phyloP scores from a whole-genome alignment of 2,797 vertebrate species.

The Dipus sagitta region DNA sequence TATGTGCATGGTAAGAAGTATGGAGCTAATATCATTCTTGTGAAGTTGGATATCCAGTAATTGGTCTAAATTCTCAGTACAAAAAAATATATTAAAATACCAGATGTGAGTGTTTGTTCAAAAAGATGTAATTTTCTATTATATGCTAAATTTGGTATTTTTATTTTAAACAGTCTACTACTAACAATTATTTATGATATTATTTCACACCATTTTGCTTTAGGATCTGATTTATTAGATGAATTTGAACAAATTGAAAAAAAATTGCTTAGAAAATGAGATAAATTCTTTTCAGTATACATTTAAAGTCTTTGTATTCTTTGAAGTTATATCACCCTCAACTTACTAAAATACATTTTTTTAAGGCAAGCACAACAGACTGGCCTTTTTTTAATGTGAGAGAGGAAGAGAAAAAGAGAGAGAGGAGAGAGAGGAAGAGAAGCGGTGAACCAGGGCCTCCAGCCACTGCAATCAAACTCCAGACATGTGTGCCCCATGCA shows the following conservation, averaged over 20 bases:
- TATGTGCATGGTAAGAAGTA: neutral
- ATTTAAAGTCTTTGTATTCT: neutral
- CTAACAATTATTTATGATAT: neutral
- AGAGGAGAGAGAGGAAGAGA: too few species aligned
- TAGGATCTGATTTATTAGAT: constrained; percentile 30
- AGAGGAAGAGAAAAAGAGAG: too few species aligned
- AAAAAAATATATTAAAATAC: constrained; percentile 6
- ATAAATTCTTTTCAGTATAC: neutral
- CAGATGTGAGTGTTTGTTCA: neutral
- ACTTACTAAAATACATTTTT: neutral
- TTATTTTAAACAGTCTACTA: neutral
- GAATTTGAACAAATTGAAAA: neutral
- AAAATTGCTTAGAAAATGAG: neutral
- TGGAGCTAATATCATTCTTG: too few species aligned
- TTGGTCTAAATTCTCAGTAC: neutral
- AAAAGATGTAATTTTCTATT: neutral
- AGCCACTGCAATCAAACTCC: too few species aligned
- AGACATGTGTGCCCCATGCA: too few species aligned
- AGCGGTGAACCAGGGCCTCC: too few species aligned
- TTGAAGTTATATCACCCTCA: neutral
- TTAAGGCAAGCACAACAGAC: too few species aligned
- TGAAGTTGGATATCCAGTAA: neutral
- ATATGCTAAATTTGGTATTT: neutral
- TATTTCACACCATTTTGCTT: neutral
- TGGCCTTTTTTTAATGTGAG: too few species aligned